Evolutionary conservation across 2,888 invertebrate species (phyloP).

Genomic region (Melipona beecheii): DNA sequence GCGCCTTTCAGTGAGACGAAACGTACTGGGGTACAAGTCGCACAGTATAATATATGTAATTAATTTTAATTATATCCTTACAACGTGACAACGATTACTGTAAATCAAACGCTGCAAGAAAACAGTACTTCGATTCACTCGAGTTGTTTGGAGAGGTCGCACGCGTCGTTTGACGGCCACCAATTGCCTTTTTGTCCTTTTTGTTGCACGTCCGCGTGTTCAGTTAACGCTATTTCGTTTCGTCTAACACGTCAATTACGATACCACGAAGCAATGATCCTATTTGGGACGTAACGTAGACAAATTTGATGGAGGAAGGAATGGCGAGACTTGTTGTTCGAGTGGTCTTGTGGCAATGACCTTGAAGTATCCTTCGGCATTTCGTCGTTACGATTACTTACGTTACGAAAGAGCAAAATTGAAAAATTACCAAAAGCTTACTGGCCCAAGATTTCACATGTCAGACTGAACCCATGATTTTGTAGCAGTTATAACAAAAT

Average conservation of each 20-base stretch:
- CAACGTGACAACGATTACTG: constrained; percentile 16
- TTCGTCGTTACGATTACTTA: too few relatives aligned
- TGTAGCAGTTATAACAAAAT: too few relatives aligned
- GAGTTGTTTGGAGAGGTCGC: constrained; percentile 37
- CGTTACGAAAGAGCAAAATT: too few relatives aligned
- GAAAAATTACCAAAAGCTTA: too few relatives aligned
- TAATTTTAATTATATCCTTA: too few relatives aligned
- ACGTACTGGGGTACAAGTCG: too few relatives aligned
- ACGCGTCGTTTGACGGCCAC: constrained; percentile 9
- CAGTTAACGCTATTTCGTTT: neutral
- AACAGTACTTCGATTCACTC: constrained; percentile 37
- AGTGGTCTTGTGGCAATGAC: neutral
- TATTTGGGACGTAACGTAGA: neutral
- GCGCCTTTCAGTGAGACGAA: too few relatives aligned
- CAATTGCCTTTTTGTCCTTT: neutral
- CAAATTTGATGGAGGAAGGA: neutral
- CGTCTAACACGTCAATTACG: neutral
- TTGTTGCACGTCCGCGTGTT: neutral
- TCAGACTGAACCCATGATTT: too few relatives aligned
- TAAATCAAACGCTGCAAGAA: neutral
- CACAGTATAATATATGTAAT: too few relatives aligned
- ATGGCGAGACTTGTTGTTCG: neutral
- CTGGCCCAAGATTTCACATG: too few relatives aligned
- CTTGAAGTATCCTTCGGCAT: neutral
- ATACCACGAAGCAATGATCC: neutral